Conservation (phyloP, 1,140 invertebrate species). For the Agrilus planipennis region DNA sequence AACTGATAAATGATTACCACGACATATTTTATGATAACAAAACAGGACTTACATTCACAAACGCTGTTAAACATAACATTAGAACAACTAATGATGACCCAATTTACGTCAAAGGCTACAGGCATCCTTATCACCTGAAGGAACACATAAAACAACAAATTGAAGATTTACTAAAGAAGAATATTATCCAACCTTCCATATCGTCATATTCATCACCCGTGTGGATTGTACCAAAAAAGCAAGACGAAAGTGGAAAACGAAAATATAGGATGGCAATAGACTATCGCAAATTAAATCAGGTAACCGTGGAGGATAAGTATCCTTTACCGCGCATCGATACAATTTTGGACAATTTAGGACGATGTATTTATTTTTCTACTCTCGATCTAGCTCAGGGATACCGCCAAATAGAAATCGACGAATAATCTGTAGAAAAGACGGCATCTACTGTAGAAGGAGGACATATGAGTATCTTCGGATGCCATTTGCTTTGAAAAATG, state of each 20-base stretch:
- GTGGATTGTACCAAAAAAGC: constrained; percentile 14
- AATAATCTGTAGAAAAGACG: neutral
- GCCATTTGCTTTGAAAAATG: neutral
- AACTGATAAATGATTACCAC: too few relatives aligned
- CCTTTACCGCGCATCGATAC: neutral
- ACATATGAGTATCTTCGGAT: neutral
- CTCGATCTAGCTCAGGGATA: neutral
- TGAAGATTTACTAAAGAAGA: too few relatives aligned
- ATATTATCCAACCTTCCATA: constrained; percentile 1
- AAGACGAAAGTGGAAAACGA: constrained; percentile 8
- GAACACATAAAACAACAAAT: too few relatives aligned
- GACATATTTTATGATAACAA: too few relatives aligned
- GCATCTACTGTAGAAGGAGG: constrained; percentile 1
- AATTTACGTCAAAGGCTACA: too few relatives aligned
- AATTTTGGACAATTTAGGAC: too few relatives aligned
- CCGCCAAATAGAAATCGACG: constrained; percentile 2
- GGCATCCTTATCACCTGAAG: too few relatives aligned
- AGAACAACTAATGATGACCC: too few relatives aligned
- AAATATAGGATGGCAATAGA: constrained; percentile 11
- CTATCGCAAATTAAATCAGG: neutral
- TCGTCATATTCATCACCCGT: constrained; percentile 12
- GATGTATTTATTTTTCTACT: too few relatives aligned
- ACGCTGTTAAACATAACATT: too few relatives aligned
- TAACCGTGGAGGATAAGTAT: neutral
- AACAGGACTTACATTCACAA: too few relatives aligned